phyloP scores from a whole-genome alignment of 2,797 vertebrate genomes.

The Bovichtus variegatus region DNA sequence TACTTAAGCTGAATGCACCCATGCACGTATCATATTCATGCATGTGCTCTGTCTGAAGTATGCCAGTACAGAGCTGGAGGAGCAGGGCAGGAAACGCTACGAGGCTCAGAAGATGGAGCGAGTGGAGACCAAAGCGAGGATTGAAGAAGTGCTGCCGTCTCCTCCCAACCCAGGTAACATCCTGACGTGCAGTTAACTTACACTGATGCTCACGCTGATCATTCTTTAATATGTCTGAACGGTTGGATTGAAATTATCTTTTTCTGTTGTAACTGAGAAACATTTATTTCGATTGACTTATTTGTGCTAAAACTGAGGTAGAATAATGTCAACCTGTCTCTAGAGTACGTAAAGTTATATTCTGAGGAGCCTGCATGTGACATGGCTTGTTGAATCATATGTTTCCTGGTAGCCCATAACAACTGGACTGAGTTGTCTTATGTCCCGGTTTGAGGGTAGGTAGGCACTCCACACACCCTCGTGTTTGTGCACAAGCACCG shows the following conservation, averaged over 20 bases:
- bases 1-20: neutral
- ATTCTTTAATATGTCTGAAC: neutral
- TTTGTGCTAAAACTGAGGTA: conserved; percentile 7
- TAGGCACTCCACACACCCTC: no score
- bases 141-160: conserved; percentile 82
- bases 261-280: neutral
- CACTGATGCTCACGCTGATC: no score
- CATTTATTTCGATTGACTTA: neutral
- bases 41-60: conserved; percentile 83
- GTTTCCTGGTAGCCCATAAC: no score
- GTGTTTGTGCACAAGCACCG: no score
- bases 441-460: no score
- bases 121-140: conserved; percentile 89
- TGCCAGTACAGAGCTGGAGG: conserved; percentile 85
- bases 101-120: conserved; percentile 94
- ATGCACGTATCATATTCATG: conserved; percentile 1
- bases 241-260: neutral
- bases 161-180: conserved; percentile 87
- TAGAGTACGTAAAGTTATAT: neutral
- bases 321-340: conserved; percentile 1
- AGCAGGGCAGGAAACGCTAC: conserved; percentile 91
- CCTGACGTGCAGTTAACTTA: neutral
- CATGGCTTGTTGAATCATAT: no score
- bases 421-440: no score
- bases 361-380: no score